Base-by-base conservation (phyloP, 2,113 vertebrate genomes). In the Cacatua alba region DNA sequence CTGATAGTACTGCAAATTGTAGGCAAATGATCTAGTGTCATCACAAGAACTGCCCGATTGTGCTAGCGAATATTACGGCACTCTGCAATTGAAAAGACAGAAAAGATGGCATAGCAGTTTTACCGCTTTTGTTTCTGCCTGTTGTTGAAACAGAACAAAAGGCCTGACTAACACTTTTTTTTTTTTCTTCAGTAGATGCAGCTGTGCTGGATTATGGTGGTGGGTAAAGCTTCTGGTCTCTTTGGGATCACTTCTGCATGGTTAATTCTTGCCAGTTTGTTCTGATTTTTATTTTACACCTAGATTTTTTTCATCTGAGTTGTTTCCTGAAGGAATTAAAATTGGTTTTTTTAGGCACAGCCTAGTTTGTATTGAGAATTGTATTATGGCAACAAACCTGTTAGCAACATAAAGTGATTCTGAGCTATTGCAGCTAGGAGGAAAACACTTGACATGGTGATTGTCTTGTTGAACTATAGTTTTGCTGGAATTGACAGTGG, bases 91-190 rank as follows among this genome's bases (percentile, higher is more conserved):
- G 76, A 64, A 88, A 83, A 65, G 59, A 59, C 41, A 53, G 33
- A 83, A 85, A 90, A 92, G 53, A 69, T 90, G 37, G 29, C 21
- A 7, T 60, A 75, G 43, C 31, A 17, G 11, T 62, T 94, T 37
- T 88, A 9, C 24, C 70, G 44, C 60, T 84, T 63, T 84, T 89
- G 51, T 82, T 74, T 80, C 33, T 82, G 29, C 88, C 64, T 85
- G 89, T 89, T 69, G 51, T 64, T 89, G 72, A 86, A 65, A 44
- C 39, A 25, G 64, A 94, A 88, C 76, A 93, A 78, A 93, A 75
- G 19, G 21, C 33, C 29, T 93, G 11, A 55, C 63, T 60, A 81
- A 28, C 21, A 57, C 9, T 71, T 52, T 88, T 90, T 86, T 86
- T 75, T 86, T 86, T 75, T 43, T 68, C 60, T 86, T 88, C 69